A percentile compares a stretch with the other conserved stretches of the same genome.
These are phyloP conservation scores for Pteruthius melanotis DNA, from an alignment of 2,113 vertebrate genomes.

Conservation along the genomic window DNA sequence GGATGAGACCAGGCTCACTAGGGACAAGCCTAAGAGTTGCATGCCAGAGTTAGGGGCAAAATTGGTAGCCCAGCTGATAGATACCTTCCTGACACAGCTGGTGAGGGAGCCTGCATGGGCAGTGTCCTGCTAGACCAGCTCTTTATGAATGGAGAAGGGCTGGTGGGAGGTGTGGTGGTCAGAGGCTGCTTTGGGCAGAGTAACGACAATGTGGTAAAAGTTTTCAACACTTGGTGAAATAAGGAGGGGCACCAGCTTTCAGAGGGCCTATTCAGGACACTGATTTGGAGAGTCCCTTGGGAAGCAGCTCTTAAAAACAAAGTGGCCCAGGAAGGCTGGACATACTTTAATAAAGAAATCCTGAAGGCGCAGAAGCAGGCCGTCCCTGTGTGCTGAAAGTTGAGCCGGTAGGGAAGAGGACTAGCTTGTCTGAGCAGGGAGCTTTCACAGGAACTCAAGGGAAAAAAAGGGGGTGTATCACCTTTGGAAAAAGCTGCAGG, in stretches of 20 bases:
- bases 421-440: neutral
- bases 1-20: neutral
- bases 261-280: neutral
- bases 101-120: too few relatives aligned
- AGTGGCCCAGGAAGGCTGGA: neutral
- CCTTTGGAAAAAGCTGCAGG: neutral
- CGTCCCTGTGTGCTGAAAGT: neutral
- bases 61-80: neutral
- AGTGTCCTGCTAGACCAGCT: too few relatives aligned
- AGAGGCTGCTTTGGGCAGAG: neutral
- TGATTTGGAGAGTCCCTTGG: neutral
- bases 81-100: too few relatives aligned
- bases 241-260: neutral
- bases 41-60: neutral
- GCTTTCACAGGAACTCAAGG: neutral
- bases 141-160: neutral
- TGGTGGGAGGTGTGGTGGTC: neutral
- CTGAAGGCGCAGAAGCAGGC: accelerated
- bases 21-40: neutral
- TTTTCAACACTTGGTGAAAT: neutral
- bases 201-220: accelerated
- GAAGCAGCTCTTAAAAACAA: neutral
- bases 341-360: neutral
- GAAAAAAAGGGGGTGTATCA: neutral
- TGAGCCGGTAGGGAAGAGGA: neutral